Base-by-base conservation (phyloP, 2,113 vertebrate species). In the Patagioenas fasciata region DNA sequence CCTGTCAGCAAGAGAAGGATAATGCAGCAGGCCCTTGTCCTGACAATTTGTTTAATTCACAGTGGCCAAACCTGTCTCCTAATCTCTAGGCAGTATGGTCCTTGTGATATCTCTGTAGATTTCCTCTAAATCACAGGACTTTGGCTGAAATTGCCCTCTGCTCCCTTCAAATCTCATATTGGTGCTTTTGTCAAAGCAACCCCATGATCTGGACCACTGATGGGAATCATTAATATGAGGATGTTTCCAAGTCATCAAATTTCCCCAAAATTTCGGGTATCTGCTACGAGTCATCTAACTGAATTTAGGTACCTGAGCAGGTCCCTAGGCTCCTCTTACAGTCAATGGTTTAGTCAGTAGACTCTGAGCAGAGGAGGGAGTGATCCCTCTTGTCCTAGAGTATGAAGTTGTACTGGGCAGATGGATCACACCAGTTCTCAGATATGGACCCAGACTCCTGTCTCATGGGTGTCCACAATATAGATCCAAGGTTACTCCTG, bases 341-440 rank as follows among this genome's bases (percentile, higher is more conserved):
- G 19, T 32, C n/a, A 51, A 0, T 32, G 38, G 5, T 48, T 78
- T 34, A 66, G 24, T 50, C 9, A 10, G 57, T 24, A 78, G 31
- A 21, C 42, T 40, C 40, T 88, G 32, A 54, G 48, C 28, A 24
- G 38, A 48, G 79, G 47, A 38, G 15, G 56, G 12, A 47, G 44
- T 5, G 53, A 56, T 47, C 18, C 2, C 3, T 9, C 85, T 58
- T 23, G 38, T 47, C 25, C 42, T 66, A 42, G 32, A 80, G 44
- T 2, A 0, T 19, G 5, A 60, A 4, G 4, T 34, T 28, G 4
- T 31, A 17, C 19, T 1, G 0, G 16, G 29, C 26, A 89, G 38
- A 26, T 29, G 50, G 32, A 53, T 69, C 56, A 62, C n/a, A 58
- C 4, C 8, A 53, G 11, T 16, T 36, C 18, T 42, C 56, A 50